Conservation (phyloP, 2,113 vertebrate species). For the Daubentonia madagascariensis region DNA sequence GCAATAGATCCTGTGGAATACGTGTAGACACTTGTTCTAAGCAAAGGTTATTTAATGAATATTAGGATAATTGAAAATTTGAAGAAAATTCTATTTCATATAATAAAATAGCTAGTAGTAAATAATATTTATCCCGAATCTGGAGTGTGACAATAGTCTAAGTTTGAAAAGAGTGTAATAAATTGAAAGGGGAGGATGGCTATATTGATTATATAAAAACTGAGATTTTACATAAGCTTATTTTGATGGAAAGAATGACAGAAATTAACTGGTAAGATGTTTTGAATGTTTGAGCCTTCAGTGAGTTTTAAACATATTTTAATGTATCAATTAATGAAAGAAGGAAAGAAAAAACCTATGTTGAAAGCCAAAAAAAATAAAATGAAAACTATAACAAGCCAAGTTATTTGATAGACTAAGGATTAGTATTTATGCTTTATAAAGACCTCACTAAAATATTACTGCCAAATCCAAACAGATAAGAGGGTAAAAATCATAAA, state of each 20-base stretch:
- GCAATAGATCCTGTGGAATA: not conserved
- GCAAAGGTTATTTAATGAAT: not conserved
- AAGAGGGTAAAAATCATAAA: not conserved
- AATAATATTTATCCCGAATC: conserved; percentile 18
- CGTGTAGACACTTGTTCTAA: not conserved
- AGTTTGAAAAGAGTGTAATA: not conserved
- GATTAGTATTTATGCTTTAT: not conserved
- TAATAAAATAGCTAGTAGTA: not conserved
- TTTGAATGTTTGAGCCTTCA: not conserved
- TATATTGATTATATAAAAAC: not conserved
- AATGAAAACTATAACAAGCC: not conserved
- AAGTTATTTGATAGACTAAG: not conserved
- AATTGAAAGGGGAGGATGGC: not conserved
- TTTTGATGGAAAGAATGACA: conserved; percentile 23
- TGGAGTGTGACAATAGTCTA: not conserved
- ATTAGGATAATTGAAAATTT: not conserved
- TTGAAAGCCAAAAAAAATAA: not conserved
- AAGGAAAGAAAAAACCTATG: not conserved
- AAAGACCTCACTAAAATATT: not conserved
- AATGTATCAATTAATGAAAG: not conserved
- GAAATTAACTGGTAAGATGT: not conserved
- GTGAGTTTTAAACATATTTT: conserved; percentile 43
- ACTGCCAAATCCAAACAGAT: not conserved
- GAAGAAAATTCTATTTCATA: not conserved
- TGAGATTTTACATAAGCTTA: not conserved